Evolutionary conservation across 2,113 vertebrate genomes (phyloP), one percentile per base, ranked within the genome.

Genomic region (Psammodynastes pulverulentus): DNA sequence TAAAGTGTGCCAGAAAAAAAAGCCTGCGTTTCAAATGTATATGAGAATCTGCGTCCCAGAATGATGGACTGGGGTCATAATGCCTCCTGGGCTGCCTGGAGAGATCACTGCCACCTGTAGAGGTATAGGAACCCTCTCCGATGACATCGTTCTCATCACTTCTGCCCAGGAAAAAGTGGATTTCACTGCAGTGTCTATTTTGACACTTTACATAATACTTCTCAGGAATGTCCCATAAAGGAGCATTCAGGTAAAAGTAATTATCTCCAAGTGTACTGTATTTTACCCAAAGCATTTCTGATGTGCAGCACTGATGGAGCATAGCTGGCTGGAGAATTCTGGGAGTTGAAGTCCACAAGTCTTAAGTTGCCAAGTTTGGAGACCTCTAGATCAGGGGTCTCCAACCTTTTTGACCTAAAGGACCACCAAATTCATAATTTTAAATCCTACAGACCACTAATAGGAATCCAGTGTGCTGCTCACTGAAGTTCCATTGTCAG

Each of bases 101-200:
- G 10, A 62, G 67, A 51, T n/a, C 8, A 3, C 12, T 1, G 21
- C 52, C 45, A 8, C 23, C 72, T 17, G 5, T 5, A 48, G 87
- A 85, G 52, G 9, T 85, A 9, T 39, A 23, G 72, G 23, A 43
- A 7, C 8, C 56, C 12, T 79, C 43, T 48, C n/a, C 4, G 7
- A 15, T 49, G 67, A 51, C 58, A 49, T 23, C 3, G 52, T 84
- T 92, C 85, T 49, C 7, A 13, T 48, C 54, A 48, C 67, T 89
- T 85, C 4, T 90, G 52, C 53, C 52, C 34, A 88, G 86, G 12
- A 56, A 89, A 93, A 94, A 90, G 91, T 88, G 85, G 67, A 90
- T 93, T 94, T 96, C 96, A 93, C 95, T 95, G 93, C 95, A 93
- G 93, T 94, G 93, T 93, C 86, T 97, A 93, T 95, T 96, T 95